Evolutionary conservation across 2,888 invertebrate genomes (phyloP).

Genomic region (Agonopterix arenella): DNA sequence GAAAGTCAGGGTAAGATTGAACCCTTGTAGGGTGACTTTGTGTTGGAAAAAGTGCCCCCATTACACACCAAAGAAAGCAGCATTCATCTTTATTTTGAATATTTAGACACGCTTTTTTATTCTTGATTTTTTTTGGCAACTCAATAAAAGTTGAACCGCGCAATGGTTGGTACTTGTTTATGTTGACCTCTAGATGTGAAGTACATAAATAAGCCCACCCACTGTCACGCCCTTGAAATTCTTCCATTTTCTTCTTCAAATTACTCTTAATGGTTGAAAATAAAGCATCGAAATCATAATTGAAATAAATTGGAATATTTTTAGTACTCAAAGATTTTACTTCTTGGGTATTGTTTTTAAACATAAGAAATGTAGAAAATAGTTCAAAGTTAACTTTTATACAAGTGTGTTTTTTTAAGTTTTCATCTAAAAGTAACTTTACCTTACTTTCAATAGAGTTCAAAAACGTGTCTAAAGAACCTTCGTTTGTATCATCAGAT

Average conservation of each 20-base stretch:
- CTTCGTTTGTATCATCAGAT: too few relatives aligned
- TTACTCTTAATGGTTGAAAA: background rate
- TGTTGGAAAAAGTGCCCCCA: background rate
- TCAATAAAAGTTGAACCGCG: background rate
- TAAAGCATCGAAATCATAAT: conserved; percentile 1
- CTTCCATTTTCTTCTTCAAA: background rate
- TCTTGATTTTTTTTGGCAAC: background rate
- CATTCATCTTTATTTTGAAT: background rate
- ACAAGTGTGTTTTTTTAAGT: too few relatives aligned
- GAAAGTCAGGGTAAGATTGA: background rate
- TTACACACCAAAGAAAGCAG: conserved; percentile 1
- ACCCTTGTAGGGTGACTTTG: background rate
- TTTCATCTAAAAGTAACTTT: too few relatives aligned
- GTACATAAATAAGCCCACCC: background rate
- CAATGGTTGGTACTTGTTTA: conserved; percentile 1
- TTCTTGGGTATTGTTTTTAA: background rate
- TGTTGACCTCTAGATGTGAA: background rate
- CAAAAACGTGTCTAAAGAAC: too few relatives aligned
- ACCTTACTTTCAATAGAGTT: too few relatives aligned
- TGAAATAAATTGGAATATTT: background rate
- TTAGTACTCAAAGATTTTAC: conserved; percentile 1
- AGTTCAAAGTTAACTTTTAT: too few relatives aligned
- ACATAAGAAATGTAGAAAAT: too few relatives aligned
- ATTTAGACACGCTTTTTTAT: background rate
- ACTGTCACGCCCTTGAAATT: conserved; percentile 2